A percentile compares a stretch with the other conserved stretches of the same genome.
These are phyloP conservation scores for Aspidiotus rigidus DNA, from an alignment of 2,888 invertebrate genomes.

Conservation along the genomic window DNA sequence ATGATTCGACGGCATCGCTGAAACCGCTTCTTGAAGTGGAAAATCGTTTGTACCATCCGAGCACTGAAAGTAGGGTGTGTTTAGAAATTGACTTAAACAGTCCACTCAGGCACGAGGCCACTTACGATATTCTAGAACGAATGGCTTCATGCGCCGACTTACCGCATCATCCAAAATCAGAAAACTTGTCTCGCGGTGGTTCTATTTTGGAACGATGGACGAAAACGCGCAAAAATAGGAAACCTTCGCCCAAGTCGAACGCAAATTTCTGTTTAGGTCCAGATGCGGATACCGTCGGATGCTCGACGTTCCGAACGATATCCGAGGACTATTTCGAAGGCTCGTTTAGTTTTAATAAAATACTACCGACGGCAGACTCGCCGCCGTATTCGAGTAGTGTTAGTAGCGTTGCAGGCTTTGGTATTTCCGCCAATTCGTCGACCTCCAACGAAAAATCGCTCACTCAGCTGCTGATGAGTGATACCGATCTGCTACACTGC, in stretches of 20 bases:
- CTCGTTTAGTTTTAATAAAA: background rate
- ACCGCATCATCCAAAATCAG: background rate
- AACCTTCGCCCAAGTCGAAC: background rate
- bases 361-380: background rate
- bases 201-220: slow-evolving; percentile 37
- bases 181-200: slow-evolving; percentile 18
- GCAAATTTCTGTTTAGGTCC: slow-evolving; percentile 16
- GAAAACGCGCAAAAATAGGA: slow-evolving; percentile 22
- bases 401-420: background rate
- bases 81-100: slow-evolving; percentile 39
- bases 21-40: slow-evolving; percentile 24
- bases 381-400: background rate
- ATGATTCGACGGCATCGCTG: slow-evolving; percentile 39
- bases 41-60: slow-evolving; percentile 25
- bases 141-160: slow-evolving; percentile 14
- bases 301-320: slow-evolving; percentile 35
- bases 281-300: slow-evolving; percentile 33
- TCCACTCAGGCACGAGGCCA: slow-evolving; percentile 44
- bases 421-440: too few species aligned
- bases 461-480: slow-evolving; percentile 8
- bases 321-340: background rate
- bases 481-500: background rate
- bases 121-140: slow-evolving; percentile 43
- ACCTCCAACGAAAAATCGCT: background rate
- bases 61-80: slow-evolving; percentile 37